Percentiles rank a stretch among this genome's conserved stretches.
Evolutionary conservation across 2,113 vertebrate genomes (phyloP).

Genomic region (Lepus europaeus): DNA sequence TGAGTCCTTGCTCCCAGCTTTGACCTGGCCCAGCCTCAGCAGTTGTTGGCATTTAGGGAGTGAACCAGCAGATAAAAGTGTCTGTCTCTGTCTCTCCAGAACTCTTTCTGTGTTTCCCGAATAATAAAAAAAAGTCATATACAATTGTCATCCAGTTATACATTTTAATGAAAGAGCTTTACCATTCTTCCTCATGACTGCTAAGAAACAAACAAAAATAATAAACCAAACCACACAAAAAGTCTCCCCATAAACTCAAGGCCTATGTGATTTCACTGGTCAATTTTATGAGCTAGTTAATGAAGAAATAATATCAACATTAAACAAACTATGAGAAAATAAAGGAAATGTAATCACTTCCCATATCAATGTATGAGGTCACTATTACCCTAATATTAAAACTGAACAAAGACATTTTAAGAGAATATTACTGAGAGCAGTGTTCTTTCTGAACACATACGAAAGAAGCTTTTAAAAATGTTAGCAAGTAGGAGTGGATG

Average conservation of each 20-base stretch:
- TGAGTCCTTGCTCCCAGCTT: too few species aligned
- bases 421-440: background rate
- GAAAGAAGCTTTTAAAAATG: background rate
- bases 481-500: background rate
- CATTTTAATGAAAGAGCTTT: background rate
- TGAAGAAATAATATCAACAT: background rate
- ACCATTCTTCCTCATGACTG: background rate
- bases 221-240: background rate
- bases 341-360: background rate
- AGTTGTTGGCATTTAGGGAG: too few species aligned
- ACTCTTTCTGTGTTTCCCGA: too few species aligned
- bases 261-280: background rate
- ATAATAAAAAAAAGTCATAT: background rate
- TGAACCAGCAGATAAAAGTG: too few species aligned
- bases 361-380: background rate
- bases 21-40: too few species aligned
- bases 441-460: constrained; percentile 8
- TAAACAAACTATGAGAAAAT: background rate
- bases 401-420: background rate
- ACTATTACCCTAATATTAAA: background rate
- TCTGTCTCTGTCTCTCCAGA: too few species aligned
- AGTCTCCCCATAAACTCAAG: background rate
- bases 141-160: background rate
- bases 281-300: background rate
- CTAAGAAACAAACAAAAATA: background rate